phyloP scores from a whole-genome alignment of 2,888 invertebrate genomes.

The Serrognathus titanus region DNA sequence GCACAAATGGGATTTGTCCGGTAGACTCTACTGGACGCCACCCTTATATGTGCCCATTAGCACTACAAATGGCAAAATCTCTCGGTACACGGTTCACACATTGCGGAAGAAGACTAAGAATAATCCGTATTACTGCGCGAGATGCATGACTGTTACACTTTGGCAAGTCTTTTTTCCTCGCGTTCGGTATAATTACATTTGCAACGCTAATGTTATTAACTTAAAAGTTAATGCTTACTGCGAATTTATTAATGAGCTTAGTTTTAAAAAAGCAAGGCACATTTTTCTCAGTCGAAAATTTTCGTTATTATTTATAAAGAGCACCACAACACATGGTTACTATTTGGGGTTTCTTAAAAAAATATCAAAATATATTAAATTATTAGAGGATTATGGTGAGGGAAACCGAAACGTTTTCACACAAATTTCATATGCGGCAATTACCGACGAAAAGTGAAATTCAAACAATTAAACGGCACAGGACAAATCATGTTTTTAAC shows the following conservation, averaged over 20 bases:
- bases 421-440: background rate
- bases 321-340: too few species aligned
- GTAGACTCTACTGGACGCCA: background rate
- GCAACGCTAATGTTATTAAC: too few species aligned
- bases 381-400: too few species aligned
- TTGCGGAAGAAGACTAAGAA: slow-evolving; percentile 44
- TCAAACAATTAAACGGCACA: slow-evolving; percentile 5
- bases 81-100: slow-evolving; percentile 49
- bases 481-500: slow-evolving; percentile 13
- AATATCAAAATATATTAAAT: too few species aligned
- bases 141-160: slow-evolving; percentile 2
- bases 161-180: too few species aligned
- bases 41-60: slow-evolving; percentile 46
- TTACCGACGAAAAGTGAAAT: slow-evolving; percentile 8
- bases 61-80: slow-evolving; percentile 47
- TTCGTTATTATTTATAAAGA: too few species aligned
- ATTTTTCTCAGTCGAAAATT: too few species aligned
- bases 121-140: slow-evolving; percentile 40
- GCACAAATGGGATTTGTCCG: background rate
- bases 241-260: too few species aligned
- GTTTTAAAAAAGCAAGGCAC: too few species aligned
- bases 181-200: too few species aligned
- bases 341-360: too few species aligned
- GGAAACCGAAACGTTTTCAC: slow-evolving; percentile 5
- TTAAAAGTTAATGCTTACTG: too few species aligned